Conservation (phyloP, 2,113 vertebrate species). For the Platysternon megacephalum region DNA sequence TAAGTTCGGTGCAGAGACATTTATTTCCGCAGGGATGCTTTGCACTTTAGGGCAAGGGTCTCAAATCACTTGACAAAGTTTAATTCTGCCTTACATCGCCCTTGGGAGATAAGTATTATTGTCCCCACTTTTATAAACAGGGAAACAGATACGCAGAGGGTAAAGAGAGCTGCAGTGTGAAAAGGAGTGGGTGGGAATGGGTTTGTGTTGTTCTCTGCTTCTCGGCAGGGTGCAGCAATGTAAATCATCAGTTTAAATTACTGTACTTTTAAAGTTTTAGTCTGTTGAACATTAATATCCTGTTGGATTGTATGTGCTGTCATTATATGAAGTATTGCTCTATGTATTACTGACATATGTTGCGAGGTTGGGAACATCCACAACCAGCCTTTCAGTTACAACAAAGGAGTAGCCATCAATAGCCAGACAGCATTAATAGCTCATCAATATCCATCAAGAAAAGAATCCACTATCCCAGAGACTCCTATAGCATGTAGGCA, state of each 20-base stretch:
- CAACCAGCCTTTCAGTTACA: too few species aligned
- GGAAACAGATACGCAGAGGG: not conserved
- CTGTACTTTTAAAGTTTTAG: not conserved
- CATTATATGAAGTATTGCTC: too few species aligned
- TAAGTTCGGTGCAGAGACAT: not conserved
- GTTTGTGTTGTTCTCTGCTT: too few species aligned
- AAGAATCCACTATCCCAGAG: too few species aligned
- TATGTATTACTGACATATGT: too few species aligned
- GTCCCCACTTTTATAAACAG: not conserved
- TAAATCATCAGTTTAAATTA: not conserved
- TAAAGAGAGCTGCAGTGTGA: not conserved
- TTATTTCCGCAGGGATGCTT: not conserved
- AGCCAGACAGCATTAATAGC: too few species aligned
- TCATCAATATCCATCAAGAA: too few species aligned
- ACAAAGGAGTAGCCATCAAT: too few species aligned
- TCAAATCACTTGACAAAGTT: not conserved
- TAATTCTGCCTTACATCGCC: not conserved
- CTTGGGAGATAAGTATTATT: not conserved
- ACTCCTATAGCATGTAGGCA: too few species aligned
- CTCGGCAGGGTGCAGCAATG: not conserved
- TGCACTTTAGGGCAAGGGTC: not conserved
- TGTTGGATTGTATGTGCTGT: too few species aligned
- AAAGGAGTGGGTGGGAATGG: not conserved
- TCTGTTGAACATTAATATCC: too few species aligned
- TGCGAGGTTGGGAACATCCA: too few species aligned